phyloP scores from a whole-genome alignment of 2,888 invertebrate genomes.

The Agonopterix subpropinquella region DNA sequence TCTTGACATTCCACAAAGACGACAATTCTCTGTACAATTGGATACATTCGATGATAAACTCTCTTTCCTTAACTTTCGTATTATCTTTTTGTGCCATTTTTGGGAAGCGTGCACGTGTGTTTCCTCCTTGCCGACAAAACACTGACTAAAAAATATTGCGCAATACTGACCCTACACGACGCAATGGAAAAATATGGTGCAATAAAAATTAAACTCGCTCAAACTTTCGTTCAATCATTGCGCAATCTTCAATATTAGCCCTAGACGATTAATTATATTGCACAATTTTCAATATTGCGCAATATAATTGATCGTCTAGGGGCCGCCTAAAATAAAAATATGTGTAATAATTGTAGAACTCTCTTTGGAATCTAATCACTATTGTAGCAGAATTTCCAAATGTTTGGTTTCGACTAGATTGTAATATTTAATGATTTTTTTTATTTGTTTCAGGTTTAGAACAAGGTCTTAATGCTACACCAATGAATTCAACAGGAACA shows the following conservation, averaged over 20 bases:
- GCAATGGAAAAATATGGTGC: neutral
- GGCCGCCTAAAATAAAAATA: no score
- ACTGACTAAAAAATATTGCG: neutral
- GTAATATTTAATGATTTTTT: no score
- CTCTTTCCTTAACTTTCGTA: neutral
- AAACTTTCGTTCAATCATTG: constrained; percentile 10
- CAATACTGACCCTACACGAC: neutral
- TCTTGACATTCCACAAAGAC: neutral
- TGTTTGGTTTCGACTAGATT: no score
- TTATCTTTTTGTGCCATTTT: no score
- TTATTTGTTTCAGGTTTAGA: no score
- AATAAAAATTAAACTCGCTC: constrained; percentile 12
- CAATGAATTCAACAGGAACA: no score
- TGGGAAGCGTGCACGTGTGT: neutral
- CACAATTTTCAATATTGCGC: neutral
- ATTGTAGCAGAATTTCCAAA: no score
- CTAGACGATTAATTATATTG: neutral
- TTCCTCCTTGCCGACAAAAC: neutral
- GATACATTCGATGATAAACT: neutral
- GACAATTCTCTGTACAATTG: neutral
- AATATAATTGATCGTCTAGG: no score
- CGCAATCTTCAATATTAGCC: constrained; percentile 10
- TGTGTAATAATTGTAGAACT: no score
- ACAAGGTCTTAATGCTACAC: no score
- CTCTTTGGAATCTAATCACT: no score